Base-by-base conservation (phyloP, 1,140 invertebrate species). In the Periplaneta americana region DNA sequence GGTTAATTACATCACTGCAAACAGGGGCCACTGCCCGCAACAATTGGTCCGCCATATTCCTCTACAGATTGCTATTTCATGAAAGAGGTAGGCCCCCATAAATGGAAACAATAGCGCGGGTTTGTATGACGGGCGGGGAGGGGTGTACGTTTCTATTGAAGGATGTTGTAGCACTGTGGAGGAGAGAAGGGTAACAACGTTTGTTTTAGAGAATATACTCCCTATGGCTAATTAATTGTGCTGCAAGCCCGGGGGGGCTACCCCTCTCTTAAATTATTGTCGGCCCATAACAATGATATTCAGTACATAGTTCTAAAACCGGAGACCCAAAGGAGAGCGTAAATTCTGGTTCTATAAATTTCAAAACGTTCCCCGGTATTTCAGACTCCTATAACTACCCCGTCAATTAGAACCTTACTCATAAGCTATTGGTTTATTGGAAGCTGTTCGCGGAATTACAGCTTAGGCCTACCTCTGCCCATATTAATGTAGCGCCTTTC, bases 201-300 rank as follows among this genome's bases (percentile, higher is more conserved):
- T 78, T 78, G 77, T 34, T 78, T 39, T 78, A 39, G 77, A 78
- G 77, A 39, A 78, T 37, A 78, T 78, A 78, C 77, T 39, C 77
- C 35, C 75, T 37, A 78, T 78, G 77, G 77, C 77, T 78, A 78
- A 78, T 78, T 78, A 78, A 78, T 78, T 78, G 36, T 22, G 77
- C 39, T 78, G 48, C 22, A 57, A 57, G 48, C 48, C n/a, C 48
- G 36, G 5, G 18, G 11, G 48, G 48, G 28, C 22, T n/a, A n/a
- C 6, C 48, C 28, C 39, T 48, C 48, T 57, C 18, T 57, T 57
- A n/a, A 57, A 57, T 57, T 57, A 57, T 48, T 57, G 28, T 57
- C 11, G 48, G 48, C 1, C 48, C 48, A 10, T 57, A 57, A 57
- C 48, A 57, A 57, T 57, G 48, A 57, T 57, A 57, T 57, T 57